These are phyloP conservation scores for Dendrolimus houi DNA, from an alignment of 2,888 invertebrate genomes.

Conservation along the genomic window DNA sequence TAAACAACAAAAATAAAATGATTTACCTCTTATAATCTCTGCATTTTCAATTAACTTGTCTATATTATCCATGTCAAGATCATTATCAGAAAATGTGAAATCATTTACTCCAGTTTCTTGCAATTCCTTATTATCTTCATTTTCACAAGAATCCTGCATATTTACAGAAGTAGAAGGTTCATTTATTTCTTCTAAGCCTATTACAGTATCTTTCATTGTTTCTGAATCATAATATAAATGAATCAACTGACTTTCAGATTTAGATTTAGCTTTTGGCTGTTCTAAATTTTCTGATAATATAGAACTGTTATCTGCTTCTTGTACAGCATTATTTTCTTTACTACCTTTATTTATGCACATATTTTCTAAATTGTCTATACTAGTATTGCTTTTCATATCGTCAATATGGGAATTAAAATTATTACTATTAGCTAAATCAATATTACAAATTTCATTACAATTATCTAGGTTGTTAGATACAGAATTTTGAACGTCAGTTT, in stretches of 20 bases:
- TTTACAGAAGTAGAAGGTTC: background rate
- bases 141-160: constrained; percentile 1
- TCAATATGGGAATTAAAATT: background rate
- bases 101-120: constrained; percentile 12
- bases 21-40: constrained; percentile 38
- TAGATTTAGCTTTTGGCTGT: constrained; percentile 10
- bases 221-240: constrained; percentile 37
- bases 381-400: background rate
- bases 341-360: background rate
- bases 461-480: constrained; percentile 24
- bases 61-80: constrained; percentile 51
- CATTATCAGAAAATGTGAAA: constrained; percentile 51
- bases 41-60: constrained; percentile 54
- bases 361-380: background rate
- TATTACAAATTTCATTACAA: constrained; percentile 18
- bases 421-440: background rate
- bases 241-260: constrained; percentile 31
- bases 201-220: constrained; percentile 11
- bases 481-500: constrained; percentile 18
- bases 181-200: constrained; percentile 3
- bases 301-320: background rate
- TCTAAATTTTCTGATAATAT: background rate
- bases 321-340: background rate
- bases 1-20: too few species aligned
- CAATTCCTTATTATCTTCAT: constrained; percentile 1